Evolutionary conservation across 2,797 vertebrate genomes (phyloP).

Genomic region (Pseudocheirus occidentalis): DNA sequence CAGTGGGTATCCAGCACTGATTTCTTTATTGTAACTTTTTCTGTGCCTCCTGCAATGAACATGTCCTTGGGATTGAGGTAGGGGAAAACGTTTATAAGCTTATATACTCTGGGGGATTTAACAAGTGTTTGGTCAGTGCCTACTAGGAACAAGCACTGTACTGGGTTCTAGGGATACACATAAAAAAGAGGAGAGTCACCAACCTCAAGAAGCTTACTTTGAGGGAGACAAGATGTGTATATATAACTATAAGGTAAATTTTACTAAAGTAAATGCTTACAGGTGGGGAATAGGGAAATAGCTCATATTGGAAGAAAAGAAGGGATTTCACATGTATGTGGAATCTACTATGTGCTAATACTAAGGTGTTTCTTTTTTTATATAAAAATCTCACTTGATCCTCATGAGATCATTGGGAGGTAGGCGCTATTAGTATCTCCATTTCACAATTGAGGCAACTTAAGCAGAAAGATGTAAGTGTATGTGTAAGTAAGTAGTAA

Average conservation of each 20-base stretch:
- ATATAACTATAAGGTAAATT: neutral
- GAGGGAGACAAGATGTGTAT: neutral
- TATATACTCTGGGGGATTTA: neutral
- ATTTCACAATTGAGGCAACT: neutral
- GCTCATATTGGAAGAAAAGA: neutral
- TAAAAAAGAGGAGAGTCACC: neutral
- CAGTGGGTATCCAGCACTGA: neutral
- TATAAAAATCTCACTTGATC: neutral
- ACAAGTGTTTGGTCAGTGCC: neutral
- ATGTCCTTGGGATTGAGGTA: neutral
- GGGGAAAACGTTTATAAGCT: neutral
- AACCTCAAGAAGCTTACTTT: neutral
- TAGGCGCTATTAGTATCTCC: neutral
- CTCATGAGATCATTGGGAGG: neutral
- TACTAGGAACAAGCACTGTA: neutral
- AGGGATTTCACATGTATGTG: neutral
- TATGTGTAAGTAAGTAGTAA: no score
- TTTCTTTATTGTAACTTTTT: neutral
- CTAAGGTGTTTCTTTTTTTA: neutral
- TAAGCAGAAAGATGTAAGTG: neutral
- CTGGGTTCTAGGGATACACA: neutral
- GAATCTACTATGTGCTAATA: neutral
- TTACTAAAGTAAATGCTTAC: neutral
- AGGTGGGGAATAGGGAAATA: neutral
- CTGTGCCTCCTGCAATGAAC: neutral